Percentiles rank a stretch among this genome's conserved stretches.
Conservation (phyloP, 1,140 invertebrate genomes). For the Heliconius congener region DNA sequence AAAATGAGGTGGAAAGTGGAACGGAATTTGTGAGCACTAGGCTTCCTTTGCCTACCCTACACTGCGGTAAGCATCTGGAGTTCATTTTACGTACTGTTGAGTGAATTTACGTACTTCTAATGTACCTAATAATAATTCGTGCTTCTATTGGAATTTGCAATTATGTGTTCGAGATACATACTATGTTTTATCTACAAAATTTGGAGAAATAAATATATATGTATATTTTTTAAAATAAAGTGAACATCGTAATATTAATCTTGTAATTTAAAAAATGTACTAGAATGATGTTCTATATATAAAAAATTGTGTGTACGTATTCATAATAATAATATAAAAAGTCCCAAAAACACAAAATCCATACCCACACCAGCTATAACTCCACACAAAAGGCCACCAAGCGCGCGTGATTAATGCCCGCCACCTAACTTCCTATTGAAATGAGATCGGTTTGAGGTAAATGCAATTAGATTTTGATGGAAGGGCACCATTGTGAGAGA, state of each 20-base stretch:
- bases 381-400: conserved; percentile 54
- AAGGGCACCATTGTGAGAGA: conserved; percentile 11
- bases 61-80: neutral
- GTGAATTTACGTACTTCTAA: too few species aligned
- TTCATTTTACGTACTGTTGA: too few species aligned
- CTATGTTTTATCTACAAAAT: too few species aligned
- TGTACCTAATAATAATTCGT: too few species aligned
- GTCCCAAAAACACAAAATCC: neutral
- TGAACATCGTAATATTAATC: too few species aligned
- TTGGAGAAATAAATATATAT: too few species aligned
- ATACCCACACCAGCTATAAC: conserved; percentile 37
- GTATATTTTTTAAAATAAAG: too few species aligned
- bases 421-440: conserved; percentile 42
- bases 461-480: conserved; percentile 26
- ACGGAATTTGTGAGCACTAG: neutral
- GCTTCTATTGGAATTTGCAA: too few species aligned
- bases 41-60: neutral
- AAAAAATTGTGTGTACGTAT: too few species aligned
- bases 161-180: too few species aligned
- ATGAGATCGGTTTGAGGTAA: conserved; percentile 35
- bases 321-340: neutral
- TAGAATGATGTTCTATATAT: too few species aligned
- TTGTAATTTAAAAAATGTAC: too few species aligned
- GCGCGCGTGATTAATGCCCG: conserved; percentile 53
- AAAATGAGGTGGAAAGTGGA: neutral